Conservation (phyloP, 2,797 vertebrate species). For the Pangasius larnaudii region DNA sequence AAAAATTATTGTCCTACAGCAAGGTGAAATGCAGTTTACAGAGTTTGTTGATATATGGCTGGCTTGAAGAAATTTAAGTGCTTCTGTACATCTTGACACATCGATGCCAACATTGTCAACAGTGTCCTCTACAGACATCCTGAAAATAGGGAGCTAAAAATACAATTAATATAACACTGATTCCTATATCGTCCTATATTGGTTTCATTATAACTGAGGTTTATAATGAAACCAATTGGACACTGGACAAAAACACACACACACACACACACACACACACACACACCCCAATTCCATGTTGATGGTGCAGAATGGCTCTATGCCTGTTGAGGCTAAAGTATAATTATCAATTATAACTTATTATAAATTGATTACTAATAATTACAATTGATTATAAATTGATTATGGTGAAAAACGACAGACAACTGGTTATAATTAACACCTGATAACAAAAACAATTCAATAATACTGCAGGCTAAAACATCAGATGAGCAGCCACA, state of each 20-base stretch:
- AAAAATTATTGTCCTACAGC: conserved; percentile 3
- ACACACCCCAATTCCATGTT: neutral
- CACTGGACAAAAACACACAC: neutral
- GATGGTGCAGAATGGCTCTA: neutral
- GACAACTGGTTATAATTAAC: neutral
- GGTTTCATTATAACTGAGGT: no score
- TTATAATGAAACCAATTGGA: neutral
- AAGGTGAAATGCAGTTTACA: conserved; percentile 7
- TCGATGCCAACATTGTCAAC: conserved; percentile 3
- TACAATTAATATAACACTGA: neutral
- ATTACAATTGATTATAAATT: neutral
- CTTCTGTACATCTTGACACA: conserved; percentile 13
- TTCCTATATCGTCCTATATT: neutral
- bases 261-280: neutral
- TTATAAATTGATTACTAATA: neutral
- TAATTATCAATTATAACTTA: neutral
- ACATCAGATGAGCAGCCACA: neutral
- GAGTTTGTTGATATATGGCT: conserved; percentile 8
- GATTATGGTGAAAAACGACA: neutral
- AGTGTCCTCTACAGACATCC: neutral
- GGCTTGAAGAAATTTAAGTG: conserved; percentile 1
- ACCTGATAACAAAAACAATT: neutral
- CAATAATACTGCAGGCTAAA: neutral
- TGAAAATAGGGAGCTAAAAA: neutral
- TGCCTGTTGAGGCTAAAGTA: neutral